These are phyloP conservation scores for Schizopygopsis pylzovi DNA, from an alignment of 2,797 vertebrate species.

Conservation along the genomic window DNA sequence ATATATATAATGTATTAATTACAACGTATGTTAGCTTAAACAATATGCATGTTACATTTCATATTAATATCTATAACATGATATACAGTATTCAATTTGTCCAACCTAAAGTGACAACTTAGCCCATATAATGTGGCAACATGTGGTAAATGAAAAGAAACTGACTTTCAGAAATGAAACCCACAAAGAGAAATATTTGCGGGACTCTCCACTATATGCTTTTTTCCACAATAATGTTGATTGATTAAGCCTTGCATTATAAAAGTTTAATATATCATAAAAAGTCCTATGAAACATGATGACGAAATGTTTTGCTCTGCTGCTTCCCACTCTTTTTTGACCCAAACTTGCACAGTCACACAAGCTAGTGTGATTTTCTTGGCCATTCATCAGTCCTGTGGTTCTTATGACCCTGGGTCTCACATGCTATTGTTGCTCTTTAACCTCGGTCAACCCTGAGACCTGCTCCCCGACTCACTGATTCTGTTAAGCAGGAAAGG, in stretches of 20 bases:
- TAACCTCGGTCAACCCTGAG: slow-evolving; percentile 20
- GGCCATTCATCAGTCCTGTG: slow-evolving; percentile 11
- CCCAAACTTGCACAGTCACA: neutral
- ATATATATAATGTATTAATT: neutral
- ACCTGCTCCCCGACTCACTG: neutral
- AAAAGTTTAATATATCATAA: slow-evolving; percentile 26
- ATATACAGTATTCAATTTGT: neutral
- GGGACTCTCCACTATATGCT: neutral
- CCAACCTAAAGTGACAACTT: neutral
- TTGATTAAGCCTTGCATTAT: slow-evolving; percentile 19
- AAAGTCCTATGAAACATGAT: slow-evolving; percentile 22
- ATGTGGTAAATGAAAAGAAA: neutral
- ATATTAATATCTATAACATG: neutral
- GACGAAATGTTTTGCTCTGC: neutral
- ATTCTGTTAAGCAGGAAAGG: slow-evolving; percentile 13
- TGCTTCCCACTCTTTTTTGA: neutral
- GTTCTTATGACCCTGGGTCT: slow-evolving; percentile 12
- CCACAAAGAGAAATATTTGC: neutral
- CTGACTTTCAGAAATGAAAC: neutral
- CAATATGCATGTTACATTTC: neutral
- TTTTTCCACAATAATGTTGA: slow-evolving; percentile 37
- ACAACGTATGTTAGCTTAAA: neutral
- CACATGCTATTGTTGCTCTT: slow-evolving; percentile 30
- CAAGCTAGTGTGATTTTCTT: neutral
- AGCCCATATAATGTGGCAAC: too few relatives aligned